Conservation (phyloP, 1,140 invertebrate species). For the Diorhabda carinulata region DNA sequence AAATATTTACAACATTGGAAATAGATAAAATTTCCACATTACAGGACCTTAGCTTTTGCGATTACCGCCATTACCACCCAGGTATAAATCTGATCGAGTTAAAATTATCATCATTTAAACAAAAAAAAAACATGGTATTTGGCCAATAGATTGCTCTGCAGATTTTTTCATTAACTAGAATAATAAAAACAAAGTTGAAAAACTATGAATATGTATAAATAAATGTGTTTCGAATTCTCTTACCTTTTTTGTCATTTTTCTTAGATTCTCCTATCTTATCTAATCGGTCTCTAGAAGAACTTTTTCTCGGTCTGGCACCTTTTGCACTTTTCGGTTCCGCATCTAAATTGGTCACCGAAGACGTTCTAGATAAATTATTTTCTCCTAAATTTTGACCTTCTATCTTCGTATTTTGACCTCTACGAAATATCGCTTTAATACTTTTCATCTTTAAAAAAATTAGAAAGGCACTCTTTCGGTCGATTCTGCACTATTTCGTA, state of each 20-base stretch:
- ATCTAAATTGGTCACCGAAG: conserved; percentile 43
- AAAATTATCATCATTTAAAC: too few relatives aligned
- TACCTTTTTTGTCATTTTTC: conserved; percentile 38
- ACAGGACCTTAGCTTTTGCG: too few relatives aligned
- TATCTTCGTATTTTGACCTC: conserved; percentile 37
- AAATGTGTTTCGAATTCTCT: neutral
- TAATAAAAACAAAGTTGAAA: too few relatives aligned
- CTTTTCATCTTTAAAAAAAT: conserved; percentile 41
- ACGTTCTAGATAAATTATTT: conserved; percentile 40
- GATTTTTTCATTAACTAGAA: too few relatives aligned
- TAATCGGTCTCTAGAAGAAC: conserved; percentile 38
- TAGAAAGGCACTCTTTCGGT: conserved; percentile 8
- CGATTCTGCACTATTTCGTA: neutral
- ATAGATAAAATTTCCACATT: too few relatives aligned
- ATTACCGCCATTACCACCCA: too few relatives aligned
- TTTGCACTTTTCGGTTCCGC: conserved; percentile 29
- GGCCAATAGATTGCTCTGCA: too few relatives aligned
- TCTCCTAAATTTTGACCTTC: conserved; percentile 34
- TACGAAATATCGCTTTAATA: conserved; percentile 46
- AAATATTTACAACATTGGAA: too few relatives aligned
- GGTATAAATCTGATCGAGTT: too few relatives aligned
- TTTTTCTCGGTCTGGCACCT: conserved; percentile 39
- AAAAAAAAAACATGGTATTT: too few relatives aligned
- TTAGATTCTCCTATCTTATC: conserved; percentile 39
- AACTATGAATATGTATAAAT: too few relatives aligned